A percentile compares a stretch with the other conserved stretches of the same genome.
Evolutionary conservation across 2,888 invertebrate species (phyloP).

Genomic region (Ditylenchus weischeri): DNA sequence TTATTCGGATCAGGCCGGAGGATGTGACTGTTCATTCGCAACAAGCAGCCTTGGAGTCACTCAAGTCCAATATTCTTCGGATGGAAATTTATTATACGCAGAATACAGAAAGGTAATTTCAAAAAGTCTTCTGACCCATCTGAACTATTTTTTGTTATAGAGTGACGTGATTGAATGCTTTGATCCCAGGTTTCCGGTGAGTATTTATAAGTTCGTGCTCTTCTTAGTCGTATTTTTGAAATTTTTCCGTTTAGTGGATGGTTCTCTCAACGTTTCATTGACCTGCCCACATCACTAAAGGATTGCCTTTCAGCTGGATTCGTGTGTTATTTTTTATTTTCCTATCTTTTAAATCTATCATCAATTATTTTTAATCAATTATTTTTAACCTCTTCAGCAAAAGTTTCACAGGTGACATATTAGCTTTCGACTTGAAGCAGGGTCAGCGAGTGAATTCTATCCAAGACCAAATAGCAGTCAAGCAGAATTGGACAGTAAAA

Average conservation of each 20-base stretch:
- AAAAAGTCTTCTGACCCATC: constrained; percentile 6
- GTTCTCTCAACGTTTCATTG: constrained; percentile 24
- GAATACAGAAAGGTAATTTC: constrained; percentile 29
- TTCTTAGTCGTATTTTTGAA: not conserved
- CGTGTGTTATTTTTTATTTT: not conserved
- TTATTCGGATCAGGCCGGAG: constrained; percentile 34
- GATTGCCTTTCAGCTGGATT: constrained; percentile 30
- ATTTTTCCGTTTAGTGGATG: not conserved
- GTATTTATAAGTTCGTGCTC: not conserved
- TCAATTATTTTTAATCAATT: constrained; percentile 14
- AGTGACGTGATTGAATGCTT: constrained; percentile 26
- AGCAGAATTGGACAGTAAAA: constrained; percentile 12
- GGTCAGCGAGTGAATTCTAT: constrained; percentile 1
- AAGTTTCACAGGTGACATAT: constrained; percentile 28
- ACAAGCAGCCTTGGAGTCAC: constrained; percentile 19
- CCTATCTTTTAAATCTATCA: not conserved
- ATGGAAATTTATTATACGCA: constrained; percentile 32
- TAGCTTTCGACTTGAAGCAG: constrained; percentile 30
- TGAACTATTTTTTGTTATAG: constrained; percentile 14
- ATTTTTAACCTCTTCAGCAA: constrained; percentile 32
- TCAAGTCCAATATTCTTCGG: constrained; percentile 30
- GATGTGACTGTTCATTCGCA: constrained; percentile 25
- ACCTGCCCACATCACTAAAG: constrained; percentile 28
- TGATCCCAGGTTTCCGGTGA: constrained; percentile 27
- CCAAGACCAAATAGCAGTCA: not conserved